phyloP scores from a whole-genome alignment of 2,888 invertebrate genomes.

The Leptothorax acervorum region DNA sequence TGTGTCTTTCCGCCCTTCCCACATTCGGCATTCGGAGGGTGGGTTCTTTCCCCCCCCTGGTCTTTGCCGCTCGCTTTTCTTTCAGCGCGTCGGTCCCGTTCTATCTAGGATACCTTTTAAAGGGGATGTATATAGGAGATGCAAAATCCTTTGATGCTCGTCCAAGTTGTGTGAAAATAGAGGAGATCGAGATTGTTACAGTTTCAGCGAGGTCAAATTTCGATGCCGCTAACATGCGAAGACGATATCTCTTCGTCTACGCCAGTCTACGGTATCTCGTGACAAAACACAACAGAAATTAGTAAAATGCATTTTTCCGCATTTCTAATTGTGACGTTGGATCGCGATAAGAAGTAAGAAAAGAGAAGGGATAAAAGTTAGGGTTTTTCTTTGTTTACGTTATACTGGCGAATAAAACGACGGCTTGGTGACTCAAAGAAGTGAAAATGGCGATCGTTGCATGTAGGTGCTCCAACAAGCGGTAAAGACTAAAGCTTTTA shows the following conservation, averaged over 20 bases:
- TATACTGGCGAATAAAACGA: slow-evolving; percentile 19
- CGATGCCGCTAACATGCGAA: not conserved
- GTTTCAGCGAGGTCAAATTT: not conserved
- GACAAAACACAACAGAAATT: not conserved
- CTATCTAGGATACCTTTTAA: slow-evolving; percentile 39
- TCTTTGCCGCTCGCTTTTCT: slow-evolving; percentile 29
- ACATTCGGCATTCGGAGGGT: slow-evolving; percentile 20
- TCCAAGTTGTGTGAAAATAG: not conserved
- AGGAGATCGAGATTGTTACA: not conserved
- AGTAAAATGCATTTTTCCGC: not conserved
- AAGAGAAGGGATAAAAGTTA: not conserved
- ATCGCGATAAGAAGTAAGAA: slow-evolving; percentile 2
- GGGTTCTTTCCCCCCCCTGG: slow-evolving; percentile 6
- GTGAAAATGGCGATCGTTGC: not conserved
- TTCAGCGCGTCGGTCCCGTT: slow-evolving; percentile 22
- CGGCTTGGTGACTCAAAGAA: not conserved
- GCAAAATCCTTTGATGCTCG: slow-evolving; percentile 9
- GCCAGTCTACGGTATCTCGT: not conserved
- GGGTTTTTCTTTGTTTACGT: slow-evolving; percentile 12
- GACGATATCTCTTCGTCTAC: not conserved
- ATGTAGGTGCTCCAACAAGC: not conserved
- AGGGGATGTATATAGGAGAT: slow-evolving; percentile 48
- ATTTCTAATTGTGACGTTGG: not conserved
- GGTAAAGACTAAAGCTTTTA: not conserved
- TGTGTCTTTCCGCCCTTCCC: slow-evolving; percentile 32